Percentiles rank a stretch among this genome's conserved stretches.
phyloP scores from a whole-genome alignment of 1,140 invertebrate genomes.

The Planococcus citri region DNA sequence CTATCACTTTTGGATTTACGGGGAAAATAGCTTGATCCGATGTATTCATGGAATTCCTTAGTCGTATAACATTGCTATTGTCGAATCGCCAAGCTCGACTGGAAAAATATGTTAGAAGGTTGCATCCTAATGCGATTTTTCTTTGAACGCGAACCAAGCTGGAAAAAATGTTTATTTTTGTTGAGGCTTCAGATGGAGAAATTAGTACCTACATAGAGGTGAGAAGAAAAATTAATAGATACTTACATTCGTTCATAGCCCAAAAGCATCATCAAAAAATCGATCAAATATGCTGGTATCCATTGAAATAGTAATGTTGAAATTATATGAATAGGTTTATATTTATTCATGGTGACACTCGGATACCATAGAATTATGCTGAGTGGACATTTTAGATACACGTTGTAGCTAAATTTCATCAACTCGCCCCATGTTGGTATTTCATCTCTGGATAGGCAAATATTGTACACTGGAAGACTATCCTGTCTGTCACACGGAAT shows the following conservation, averaged over 20 bases:
- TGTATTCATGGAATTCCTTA: slow-evolving; percentile 48
- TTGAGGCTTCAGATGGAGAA: no score
- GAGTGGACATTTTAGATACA: slow-evolving; percentile 57
- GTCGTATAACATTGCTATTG: slow-evolving; percentile 48
- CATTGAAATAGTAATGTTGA: slow-evolving; percentile 70
- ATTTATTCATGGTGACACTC: slow-evolving; percentile 55
- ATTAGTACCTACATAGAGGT: no score
- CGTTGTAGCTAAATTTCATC: slow-evolving; percentile 48
- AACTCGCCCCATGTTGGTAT: slow-evolving; percentile 70
- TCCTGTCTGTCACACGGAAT: no score
- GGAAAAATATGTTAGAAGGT: slow-evolving; percentile 81
- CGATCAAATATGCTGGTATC: slow-evolving; percentile 73
- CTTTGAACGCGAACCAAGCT: slow-evolving; percentile 67
- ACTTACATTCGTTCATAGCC: slow-evolving; percentile 74
- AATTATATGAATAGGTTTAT: slow-evolving; percentile 53
- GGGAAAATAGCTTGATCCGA: slow-evolving; percentile 53
- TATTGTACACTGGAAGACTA: slow-evolving; percentile 60
- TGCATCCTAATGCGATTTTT: slow-evolving; percentile 54
- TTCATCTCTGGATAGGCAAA: slow-evolving; percentile 50
- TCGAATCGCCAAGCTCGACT: slow-evolving; percentile 77
- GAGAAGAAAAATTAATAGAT: neutral
- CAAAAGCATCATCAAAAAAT: slow-evolving; percentile 61
- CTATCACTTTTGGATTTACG: slow-evolving; percentile 47
- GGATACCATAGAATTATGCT: slow-evolving; percentile 72
- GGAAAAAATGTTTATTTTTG: slow-evolving; percentile 29